A percentile compares a stretch with the other conserved stretches of the same genome.
Evolutionary conservation across 2,888 invertebrate genomes (phyloP).

Genomic region (Protophormia terraenovae): DNA sequence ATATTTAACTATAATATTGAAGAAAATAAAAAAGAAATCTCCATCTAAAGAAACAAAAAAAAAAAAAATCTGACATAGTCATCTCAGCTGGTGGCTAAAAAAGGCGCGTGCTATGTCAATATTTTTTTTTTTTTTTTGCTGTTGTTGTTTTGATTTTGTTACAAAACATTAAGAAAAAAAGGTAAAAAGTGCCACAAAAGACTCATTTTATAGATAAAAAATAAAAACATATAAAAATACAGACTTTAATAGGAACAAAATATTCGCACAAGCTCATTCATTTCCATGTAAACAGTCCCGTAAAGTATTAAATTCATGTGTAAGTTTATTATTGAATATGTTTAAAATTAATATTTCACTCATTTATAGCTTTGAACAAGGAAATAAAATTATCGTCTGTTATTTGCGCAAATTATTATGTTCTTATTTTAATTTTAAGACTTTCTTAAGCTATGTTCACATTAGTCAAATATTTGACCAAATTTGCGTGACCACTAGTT

Average conservation of each 20-base stretch:
- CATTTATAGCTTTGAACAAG: background rate
- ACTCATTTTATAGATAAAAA: background rate
- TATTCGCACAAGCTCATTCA: background rate
- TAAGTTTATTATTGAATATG: background rate
- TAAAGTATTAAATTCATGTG: constrained; percentile 22
- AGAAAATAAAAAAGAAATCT: constrained; percentile 10
- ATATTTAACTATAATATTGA: constrained; percentile 28
- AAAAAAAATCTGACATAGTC: constrained; percentile 62
- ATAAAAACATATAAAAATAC: background rate
- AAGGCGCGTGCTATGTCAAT: constrained; percentile 70
- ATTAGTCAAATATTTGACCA: too few species aligned
- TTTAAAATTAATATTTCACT: background rate
- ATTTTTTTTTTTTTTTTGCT: constrained; percentile 18
- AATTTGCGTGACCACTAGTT: too few species aligned
- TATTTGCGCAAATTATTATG: background rate
- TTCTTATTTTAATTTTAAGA: background rate
- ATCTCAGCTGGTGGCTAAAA: constrained; percentile 70
- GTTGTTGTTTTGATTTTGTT: constrained; percentile 10
- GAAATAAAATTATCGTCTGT: background rate
- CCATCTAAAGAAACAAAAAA: constrained; percentile 2
- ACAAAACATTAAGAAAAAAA: background rate
- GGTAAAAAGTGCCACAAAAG: constrained; percentile 20
- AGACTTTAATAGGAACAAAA: background rate
- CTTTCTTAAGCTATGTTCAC: background rate
- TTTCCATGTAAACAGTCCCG: background rate